These are phyloP conservation scores for Enteromius afrohamiltoni DNA, from an alignment of 2,797 vertebrate species.

Conservation along the genomic window DNA sequence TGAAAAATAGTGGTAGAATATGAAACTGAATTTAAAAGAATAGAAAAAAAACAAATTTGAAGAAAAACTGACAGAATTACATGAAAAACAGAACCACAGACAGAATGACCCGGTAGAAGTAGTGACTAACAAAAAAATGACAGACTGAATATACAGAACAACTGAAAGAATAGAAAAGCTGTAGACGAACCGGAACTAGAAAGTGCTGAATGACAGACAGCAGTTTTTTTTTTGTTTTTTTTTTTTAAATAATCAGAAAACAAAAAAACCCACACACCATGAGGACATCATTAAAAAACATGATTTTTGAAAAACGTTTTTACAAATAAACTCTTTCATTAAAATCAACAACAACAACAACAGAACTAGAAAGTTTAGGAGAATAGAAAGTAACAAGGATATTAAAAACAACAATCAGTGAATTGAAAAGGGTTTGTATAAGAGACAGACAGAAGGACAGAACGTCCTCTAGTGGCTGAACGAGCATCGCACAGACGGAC, in stretches of 20 bases:
- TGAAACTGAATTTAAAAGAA: background rate
- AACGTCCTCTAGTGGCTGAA: conserved; percentile 11
- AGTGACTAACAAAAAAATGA: background rate
- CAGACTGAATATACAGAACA: background rate
- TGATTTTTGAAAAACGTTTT: too few relatives aligned
- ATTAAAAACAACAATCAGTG: background rate
- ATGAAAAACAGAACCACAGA: background rate
- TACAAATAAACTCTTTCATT: too few relatives aligned
- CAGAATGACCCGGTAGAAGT: background rate
- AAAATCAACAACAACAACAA: background rate
- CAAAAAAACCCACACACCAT: too few relatives aligned
- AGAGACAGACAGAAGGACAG: background rate
- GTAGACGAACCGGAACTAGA: background rate
- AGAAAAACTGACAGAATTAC: background rate
- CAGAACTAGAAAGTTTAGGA: background rate
- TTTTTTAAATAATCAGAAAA: too few relatives aligned
- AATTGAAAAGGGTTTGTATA: background rate
- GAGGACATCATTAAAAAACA: too few relatives aligned
- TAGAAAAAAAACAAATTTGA: too few relatives aligned
- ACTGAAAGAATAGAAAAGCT: background rate
- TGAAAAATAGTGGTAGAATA: background rate
- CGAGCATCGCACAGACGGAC: background rate
- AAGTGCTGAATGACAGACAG: background rate
- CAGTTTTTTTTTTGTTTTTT: too few relatives aligned
- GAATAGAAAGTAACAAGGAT: background rate